phyloP scores from a whole-genome alignment of 2,888 invertebrate species.

The Ctenicera cuprea region DNA sequence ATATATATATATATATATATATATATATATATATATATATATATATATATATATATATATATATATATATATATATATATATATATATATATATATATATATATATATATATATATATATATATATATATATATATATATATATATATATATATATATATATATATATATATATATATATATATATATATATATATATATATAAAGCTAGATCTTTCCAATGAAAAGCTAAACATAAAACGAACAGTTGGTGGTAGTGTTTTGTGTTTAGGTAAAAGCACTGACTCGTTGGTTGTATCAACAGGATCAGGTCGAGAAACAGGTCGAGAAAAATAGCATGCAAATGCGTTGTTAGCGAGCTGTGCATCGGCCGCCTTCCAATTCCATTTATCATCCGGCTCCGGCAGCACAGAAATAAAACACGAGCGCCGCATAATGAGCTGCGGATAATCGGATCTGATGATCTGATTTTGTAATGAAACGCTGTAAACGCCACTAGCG shows the following conservation, averaged over 20 bases:
- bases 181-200: no score
- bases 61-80: no score
- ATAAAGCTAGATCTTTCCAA: no score
- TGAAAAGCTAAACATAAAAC: no score
- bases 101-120: no score
- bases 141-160: no score
- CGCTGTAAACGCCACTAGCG: conserved; percentile 54
- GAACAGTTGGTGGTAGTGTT: neutral
- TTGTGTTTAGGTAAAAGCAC: conserved; percentile 11
- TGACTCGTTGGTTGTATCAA: conserved; percentile 45
- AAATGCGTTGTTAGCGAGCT: conserved; percentile 60
- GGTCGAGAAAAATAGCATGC: conserved; percentile 59
- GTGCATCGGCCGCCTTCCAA: conserved; percentile 55
- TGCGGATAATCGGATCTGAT: conserved; percentile 58
- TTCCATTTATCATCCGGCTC: conserved; percentile 59
- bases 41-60: no score
- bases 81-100: no score
- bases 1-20: no score
- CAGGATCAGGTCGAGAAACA: conserved; percentile 55
- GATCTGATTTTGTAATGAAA: conserved; percentile 56
- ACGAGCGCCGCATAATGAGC: conserved; percentile 57
- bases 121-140: no score
- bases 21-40: no score
- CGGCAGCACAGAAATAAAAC: conserved; percentile 51
- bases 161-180: no score